Evolutionary conservation across 2,113 vertebrate species (phyloP).

Genomic region (Sapajus apella): DNA sequence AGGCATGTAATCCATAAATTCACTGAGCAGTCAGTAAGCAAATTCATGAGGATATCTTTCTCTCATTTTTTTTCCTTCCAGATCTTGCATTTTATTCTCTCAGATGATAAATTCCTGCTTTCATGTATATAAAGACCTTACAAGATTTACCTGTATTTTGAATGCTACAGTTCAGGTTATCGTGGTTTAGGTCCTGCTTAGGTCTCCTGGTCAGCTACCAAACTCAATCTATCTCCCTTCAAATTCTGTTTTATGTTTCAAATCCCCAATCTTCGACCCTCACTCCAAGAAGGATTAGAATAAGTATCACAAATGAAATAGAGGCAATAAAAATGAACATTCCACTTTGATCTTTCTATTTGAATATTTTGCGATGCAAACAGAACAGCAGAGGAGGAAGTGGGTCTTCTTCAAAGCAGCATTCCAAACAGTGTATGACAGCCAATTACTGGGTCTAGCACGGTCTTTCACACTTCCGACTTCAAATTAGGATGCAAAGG

Average conservation of each 20-base stretch:
- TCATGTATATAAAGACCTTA: background rate
- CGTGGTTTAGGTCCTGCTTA: slow-evolving; percentile 65
- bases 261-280: slow-evolving; percentile 79
- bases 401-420: slow-evolving; percentile 34
- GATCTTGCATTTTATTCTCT: background rate
- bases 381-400: background rate
- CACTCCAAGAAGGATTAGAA: slow-evolving; percentile 76
- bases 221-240: slow-evolving; percentile 75
- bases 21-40: slow-evolving; percentile 60
- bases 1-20: slow-evolving; percentile 77
- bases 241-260: slow-evolving; percentile 78
- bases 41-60: slow-evolving; percentile 63
- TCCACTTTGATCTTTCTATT: slow-evolving; percentile 80
- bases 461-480: background rate
- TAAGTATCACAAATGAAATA: slow-evolving; percentile 77
- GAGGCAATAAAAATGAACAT: slow-evolving; percentile 77
- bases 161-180: slow-evolving; percentile 52
- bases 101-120: background rate
- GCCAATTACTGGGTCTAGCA: slow-evolving; percentile 33
- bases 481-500: slow-evolving; percentile 29
- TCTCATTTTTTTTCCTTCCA: background rate
- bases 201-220: slow-evolving; percentile 75
- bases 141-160: background rate
- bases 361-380: slow-evolving; percentile 78
- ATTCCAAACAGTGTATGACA: slow-evolving; percentile 42